Base-by-base conservation (phyloP, 2,797 vertebrate genomes). In the Onychomys arenicola region DNA sequence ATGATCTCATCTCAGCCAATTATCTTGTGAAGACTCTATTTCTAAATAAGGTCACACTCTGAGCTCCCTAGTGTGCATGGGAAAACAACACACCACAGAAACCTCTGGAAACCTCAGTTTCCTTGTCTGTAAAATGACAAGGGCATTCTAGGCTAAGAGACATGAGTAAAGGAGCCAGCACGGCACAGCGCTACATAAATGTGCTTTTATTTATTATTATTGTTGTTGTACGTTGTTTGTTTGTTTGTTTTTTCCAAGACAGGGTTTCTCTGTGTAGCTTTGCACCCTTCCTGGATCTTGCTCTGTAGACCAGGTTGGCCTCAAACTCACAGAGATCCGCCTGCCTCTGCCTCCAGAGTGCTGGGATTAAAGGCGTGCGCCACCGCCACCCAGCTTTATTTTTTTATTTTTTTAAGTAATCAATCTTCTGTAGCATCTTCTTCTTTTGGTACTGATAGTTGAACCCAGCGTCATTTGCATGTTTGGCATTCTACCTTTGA, bases 41-140 rank as follows among this genome's bases (percentile, higher is more conserved):
- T 87, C 57, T 86, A 93, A 88, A 87, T 82, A 75, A 76, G 92
- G 59, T 63, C 49, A 82, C 11, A 46, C 86, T 92, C 57, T 5
- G 27, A 84, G 81, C 27, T 83, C 93, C 87, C 27, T 11, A 46
- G 46, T 75, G 6, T n/a, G 32, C 13, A 67, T 73, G 46, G 11
- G 46, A 7, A 27, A 27, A 27, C 27, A n/a, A 9, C 27, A 43
- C 17, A 29, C 19, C 7, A 32, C 23, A 2, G 32, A 29, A 82
- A 32, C 19, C 65, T 91, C 29, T 16, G 34, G 25, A 88, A 85
- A 29, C 46, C 57, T 78, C 81, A 8, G 21, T 75, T 90, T 96
- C 77, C 46, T 87, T 21, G 6, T 65, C 69, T 90, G 40, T 78
- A 61, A 80, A 86, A 43, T 2, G 25, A 29, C 78, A 83, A 78